phyloP scores from a whole-genome alignment of 2,113 vertebrate genomes.

The Gobius niger region DNA sequence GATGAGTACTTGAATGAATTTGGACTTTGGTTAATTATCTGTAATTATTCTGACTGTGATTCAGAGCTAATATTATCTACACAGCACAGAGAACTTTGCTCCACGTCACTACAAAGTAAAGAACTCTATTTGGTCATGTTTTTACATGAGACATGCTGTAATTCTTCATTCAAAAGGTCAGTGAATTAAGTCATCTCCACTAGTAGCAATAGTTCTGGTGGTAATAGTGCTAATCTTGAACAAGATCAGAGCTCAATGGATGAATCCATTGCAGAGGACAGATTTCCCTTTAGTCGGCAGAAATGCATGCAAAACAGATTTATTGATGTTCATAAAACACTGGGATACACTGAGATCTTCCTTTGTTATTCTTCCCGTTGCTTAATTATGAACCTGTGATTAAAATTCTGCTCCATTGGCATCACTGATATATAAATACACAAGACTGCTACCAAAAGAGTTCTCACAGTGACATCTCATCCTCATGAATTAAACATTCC shows the following conservation, averaged over 20 bases:
- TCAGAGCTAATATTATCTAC: conserved; percentile 1
- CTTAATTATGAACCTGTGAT: conserved; percentile 48
- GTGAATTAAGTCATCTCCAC: neutral
- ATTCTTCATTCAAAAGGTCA: neutral
- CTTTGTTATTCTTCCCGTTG: conserved; percentile 18
- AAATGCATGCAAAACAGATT: too few species aligned
- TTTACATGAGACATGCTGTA: neutral
- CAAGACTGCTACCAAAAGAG: conserved; percentile 2
- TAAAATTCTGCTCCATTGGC: conserved; percentile 35
- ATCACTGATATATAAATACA: neutral
- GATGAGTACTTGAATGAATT: conserved; percentile 7
- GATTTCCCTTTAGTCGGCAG: too few species aligned
- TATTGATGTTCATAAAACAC: conserved; percentile 2
- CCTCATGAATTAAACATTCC: too few species aligned
- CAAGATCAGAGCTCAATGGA: too few species aligned
- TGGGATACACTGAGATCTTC: neutral
- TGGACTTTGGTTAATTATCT: neutral
- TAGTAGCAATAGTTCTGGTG: too few species aligned
- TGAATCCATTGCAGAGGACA: too few species aligned
- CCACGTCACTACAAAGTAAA: too few species aligned
- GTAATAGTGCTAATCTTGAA: too few species aligned
- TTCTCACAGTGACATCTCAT: neutral
- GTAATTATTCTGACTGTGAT: neutral
- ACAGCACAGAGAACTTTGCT: too few species aligned
- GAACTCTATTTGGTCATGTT: neutral